A percentile compares a stretch with the other conserved stretches of the same genome.
These are phyloP conservation scores for Kryptopterus vitreolus DNA, from an alignment of 2,797 vertebrate genomes.

Conservation along the genomic window DNA sequence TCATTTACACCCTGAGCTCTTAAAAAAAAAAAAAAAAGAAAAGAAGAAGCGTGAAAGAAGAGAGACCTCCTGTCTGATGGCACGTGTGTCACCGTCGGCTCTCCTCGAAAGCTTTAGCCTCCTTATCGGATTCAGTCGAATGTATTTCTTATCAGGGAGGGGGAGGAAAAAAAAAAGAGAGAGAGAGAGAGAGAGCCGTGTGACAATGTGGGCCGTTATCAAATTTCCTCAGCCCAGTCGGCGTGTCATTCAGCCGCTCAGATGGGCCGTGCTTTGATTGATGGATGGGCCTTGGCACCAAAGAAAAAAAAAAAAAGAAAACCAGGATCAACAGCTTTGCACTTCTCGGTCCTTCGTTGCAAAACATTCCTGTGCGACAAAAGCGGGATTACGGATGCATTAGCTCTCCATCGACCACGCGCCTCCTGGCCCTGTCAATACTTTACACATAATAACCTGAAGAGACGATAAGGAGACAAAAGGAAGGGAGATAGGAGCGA, in stretches of 20 bases:
- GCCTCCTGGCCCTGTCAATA: slow-evolving; percentile 95
- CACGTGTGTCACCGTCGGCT: slow-evolving; percentile 74
- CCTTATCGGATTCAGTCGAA: slow-evolving; percentile 98
- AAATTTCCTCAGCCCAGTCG: slow-evolving; percentile 98
- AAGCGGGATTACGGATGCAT: slow-evolving; percentile 99
- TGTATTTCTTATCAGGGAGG: slow-evolving; percentile 92
- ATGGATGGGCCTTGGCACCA: slow-evolving; percentile 94
- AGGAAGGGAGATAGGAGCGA: slow-evolving; percentile 84
- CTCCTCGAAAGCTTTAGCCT: slow-evolving; percentile 88
- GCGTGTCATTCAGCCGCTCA: slow-evolving; percentile 91
- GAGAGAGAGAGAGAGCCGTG: slow-evolving; percentile 78
- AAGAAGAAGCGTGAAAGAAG: slow-evolving; percentile 37
- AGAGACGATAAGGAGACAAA: slow-evolving; percentile 99
- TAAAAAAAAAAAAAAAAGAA: slow-evolving; percentile 56
- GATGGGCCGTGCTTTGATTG: slow-evolving; percentile 86
- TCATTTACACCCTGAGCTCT: slow-evolving; percentile 86
- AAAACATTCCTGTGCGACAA: slow-evolving; percentile 95
- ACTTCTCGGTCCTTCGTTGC: slow-evolving; percentile 83
- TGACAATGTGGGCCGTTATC: slow-evolving; percentile 96
- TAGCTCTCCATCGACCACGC: slow-evolving; percentile 93
- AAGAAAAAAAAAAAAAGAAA: slow-evolving; percentile 70
- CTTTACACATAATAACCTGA: slow-evolving; percentile 97
- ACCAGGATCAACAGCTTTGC: slow-evolving; percentile 96
- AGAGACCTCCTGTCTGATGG: slow-evolving; percentile 77
- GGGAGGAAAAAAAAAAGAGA: slow-evolving; percentile 65